Base-by-base conservation (phyloP, 2,797 vertebrate genomes). In the Chrysocyon brachyurus region DNA sequence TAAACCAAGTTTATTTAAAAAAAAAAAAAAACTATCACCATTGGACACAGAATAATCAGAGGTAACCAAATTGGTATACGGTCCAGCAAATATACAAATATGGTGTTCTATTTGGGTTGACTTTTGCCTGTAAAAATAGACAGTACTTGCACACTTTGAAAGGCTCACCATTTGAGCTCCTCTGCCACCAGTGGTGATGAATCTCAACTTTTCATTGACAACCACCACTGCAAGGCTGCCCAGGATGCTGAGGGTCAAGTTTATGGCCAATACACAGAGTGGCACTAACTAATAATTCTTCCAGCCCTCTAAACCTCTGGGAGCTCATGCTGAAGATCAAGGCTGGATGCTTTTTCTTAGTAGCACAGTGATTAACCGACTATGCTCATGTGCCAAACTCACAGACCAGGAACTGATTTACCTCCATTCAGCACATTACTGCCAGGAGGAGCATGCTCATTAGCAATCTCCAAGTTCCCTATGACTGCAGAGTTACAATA, bases 21-120 rank as follows among this genome's bases (percentile, higher is more conserved):
- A 14, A n/a, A 3, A 3, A 31, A n/a, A 14, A n/a, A n/a, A 4
- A 0, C 1, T 28, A 46, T 57, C 2, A 1, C 28, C 31, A 17
- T 0, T 22, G 1, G 17, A 46, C 57, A 78, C 11, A 83, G 36
- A 82, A 66, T 56, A 36, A 94, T 28, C 36, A 66, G 66, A 70
- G 40, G 12, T 49, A 70, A 40, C 6, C 40, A 52, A 73, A 54
- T 49, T 7, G 33, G 28, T 16, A 1, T 49, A n/a, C 6, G 1
- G 26, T 59, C 52, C 57, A 6, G 5, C 12, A 73, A 87, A 79
- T 1, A 59, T 0, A 57, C 1, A 6, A 8, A 54, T n/a, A 10
- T 36, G 19, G n/a, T 56, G 84, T 77, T 66, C 64, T 46, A 56
- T 2, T 15, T 64, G 72, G 33, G 31, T 19, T 91, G 75, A 46